Conservation (phyloP, 2,113 vertebrate genomes). For the Amia ocellicauda region DNA sequence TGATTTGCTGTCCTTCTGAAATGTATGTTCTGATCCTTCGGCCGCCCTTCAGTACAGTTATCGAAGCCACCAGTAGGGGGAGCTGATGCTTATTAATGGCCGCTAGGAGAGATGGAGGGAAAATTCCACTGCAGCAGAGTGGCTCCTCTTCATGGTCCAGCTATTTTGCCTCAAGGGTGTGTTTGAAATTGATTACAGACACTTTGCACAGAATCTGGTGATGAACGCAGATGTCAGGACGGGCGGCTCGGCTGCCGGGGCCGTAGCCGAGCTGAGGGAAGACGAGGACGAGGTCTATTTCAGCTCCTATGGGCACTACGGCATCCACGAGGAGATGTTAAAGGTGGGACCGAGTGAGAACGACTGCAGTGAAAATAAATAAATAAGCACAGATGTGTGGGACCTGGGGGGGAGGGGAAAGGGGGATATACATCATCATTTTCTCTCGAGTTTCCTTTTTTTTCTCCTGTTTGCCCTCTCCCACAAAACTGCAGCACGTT, state of each 20-base stretch:
- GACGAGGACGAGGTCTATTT: conserved; percentile 94
- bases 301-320: conserved; percentile 91
- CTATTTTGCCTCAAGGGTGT: conserved; percentile 63
- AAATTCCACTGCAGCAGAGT: conserved; percentile 2
- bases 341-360: conserved; percentile 68
- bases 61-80: conserved; percentile 67
- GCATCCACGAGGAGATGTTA: conserved; percentile 96
- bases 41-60: no score
- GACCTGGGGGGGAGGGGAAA: no score
- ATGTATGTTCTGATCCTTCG: no score
- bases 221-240: conserved; percentile 71
- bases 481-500: not conserved
- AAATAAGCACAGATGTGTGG: no score
- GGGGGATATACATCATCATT: not conserved
- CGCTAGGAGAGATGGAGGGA: not conserved
- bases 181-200: conserved; percentile 75
- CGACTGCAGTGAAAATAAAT: no score
- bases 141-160: conserved; percentile 46
- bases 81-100: not conserved
- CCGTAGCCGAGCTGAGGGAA: conserved; percentile 75
- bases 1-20: no score
- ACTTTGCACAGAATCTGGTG: conserved; percentile 84
- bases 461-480: not conserved
- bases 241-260: conserved; percentile 40
- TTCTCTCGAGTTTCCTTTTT: not conserved